Percentiles rank a stretch among this genome's conserved stretches.
phyloP scores from a whole-genome alignment of 1,140 invertebrate species.

The Papilio polyxenes region DNA sequence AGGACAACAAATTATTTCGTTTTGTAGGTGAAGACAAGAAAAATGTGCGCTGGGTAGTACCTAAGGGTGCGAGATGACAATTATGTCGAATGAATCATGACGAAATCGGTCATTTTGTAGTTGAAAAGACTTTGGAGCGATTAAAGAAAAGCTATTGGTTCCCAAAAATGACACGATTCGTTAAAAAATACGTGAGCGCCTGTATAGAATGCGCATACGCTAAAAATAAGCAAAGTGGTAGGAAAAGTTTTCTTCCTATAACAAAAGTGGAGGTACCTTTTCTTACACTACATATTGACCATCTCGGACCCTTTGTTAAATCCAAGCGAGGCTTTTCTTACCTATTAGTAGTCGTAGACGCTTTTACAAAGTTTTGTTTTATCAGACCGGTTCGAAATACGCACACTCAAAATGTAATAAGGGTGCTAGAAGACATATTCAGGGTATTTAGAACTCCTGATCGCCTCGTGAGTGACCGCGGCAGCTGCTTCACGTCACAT shows the following conservation, averaged over 20 bases:
- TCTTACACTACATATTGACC: constrained; percentile 49
- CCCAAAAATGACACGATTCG: constrained; percentile 46
- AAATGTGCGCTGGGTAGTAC: constrained; percentile 35
- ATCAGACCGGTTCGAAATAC: constrained; percentile 46
- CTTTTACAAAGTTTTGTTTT: constrained; percentile 49
- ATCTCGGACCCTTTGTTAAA: constrained; percentile 51
- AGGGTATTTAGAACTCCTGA: constrained; percentile 44
- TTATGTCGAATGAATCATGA: constrained; percentile 45
- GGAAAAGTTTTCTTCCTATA: constrained; percentile 48
- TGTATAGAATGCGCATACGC: constrained; percentile 50
- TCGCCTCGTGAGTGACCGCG: constrained; percentile 47
- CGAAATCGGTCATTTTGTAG: constrained; percentile 46
- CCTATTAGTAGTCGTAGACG: constrained; percentile 45
- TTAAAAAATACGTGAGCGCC: constrained; percentile 49
- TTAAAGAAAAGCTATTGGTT: constrained; percentile 51
- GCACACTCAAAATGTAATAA: constrained; percentile 43
- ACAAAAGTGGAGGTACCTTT: constrained; percentile 46
- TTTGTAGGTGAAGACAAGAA: no score
- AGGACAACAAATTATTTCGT: constrained; percentile 43
- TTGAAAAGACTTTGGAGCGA: constrained; percentile 46
- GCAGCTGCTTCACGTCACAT: constrained; percentile 49
- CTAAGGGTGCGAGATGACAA: constrained; percentile 46
- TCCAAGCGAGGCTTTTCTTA: constrained; percentile 45
- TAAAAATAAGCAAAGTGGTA: constrained; percentile 34
- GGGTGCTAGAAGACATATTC: constrained; percentile 46